Conservation (phyloP, 2,797 vertebrate species). For the Brachymystax lenok region DNA sequence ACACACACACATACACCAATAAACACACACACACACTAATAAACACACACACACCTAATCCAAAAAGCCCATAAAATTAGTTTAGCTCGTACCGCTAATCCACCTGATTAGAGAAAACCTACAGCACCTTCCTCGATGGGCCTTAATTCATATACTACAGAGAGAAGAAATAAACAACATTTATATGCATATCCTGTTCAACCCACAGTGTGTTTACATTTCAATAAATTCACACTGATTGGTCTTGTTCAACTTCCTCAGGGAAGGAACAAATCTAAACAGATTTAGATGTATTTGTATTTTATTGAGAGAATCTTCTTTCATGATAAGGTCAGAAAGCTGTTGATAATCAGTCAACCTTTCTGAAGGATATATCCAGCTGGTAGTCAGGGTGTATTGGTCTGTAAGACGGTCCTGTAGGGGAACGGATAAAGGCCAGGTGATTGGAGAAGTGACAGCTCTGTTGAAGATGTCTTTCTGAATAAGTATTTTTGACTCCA, state of each 20-base stretch:
- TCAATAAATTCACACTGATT: conserved; percentile 28
- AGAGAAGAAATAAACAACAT: background rate
- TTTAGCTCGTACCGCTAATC: background rate
- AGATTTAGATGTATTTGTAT: conserved; percentile 18
- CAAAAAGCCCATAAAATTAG: too few species aligned
- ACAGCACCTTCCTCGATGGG: too few species aligned
- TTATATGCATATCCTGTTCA: conserved; percentile 8
- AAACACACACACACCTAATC: background rate
- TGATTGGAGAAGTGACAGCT: conserved; percentile 30
- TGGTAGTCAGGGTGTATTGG: background rate
- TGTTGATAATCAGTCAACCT: conserved; percentile 44
- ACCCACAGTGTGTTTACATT: conserved; percentile 28
- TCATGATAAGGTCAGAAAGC: conserved; percentile 45
- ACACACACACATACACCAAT: too few species aligned
- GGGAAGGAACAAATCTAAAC: conserved; percentile 23
- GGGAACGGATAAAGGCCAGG: background rate
- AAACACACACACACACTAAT: too few species aligned
- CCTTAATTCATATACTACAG: background rate
- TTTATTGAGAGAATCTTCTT: conserved; percentile 17
- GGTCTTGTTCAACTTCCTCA: conserved; percentile 24
- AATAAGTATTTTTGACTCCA: conserved; percentile 35
- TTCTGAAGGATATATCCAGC: conserved; percentile 32
- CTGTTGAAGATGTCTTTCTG: conserved; percentile 29
- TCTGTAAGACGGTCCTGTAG: background rate
- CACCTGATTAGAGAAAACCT: conserved; percentile 19